A percentile compares a stretch with the other conserved stretches of the same genome.
phyloP scores from a whole-genome alignment of 2,888 invertebrate species.

The Scaptomyza caliginosa region DNA sequence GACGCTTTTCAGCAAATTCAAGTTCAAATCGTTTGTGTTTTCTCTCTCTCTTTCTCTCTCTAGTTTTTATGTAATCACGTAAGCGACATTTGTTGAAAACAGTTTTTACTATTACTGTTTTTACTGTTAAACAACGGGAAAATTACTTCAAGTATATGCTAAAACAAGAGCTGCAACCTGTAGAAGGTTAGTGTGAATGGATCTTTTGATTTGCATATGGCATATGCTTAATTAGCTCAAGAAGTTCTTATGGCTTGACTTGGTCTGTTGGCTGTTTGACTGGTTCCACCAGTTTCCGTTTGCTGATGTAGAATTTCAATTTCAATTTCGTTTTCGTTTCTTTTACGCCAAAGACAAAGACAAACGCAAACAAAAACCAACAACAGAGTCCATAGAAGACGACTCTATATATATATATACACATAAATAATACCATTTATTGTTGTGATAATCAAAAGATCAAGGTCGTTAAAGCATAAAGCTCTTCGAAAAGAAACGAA shows the following conservation, averaged over 20 bases:
- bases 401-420: neutral
- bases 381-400: slow-evolving; percentile 33
- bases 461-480: slow-evolving; percentile 51
- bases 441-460: slow-evolving; percentile 79
- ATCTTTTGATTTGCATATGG: slow-evolving; percentile 34
- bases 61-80: slow-evolving; percentile 68
- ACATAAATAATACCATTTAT: slow-evolving; percentile 66
- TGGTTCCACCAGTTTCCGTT: slow-evolving; percentile 72
- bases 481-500: slow-evolving; percentile 44
- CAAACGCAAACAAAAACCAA: slow-evolving; percentile 24
- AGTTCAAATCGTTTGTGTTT: slow-evolving; percentile 69
- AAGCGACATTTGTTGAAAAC: slow-evolving; percentile 50
- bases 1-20: slow-evolving; percentile 63
- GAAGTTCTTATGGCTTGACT: slow-evolving; percentile 58
- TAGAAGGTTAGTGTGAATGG: slow-evolving; percentile 23
- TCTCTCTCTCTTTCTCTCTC: too few relatives aligned
- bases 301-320: slow-evolving; percentile 39
- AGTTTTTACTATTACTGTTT: slow-evolving; percentile 17
- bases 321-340: slow-evolving; percentile 55
- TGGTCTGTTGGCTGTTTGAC: slow-evolving; percentile 58
- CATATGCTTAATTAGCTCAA: slow-evolving; percentile 50
- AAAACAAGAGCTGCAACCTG: slow-evolving; percentile 41
- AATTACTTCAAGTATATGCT: slow-evolving; percentile 1
- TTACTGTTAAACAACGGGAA: neutral
- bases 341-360: slow-evolving; percentile 56